These are phyloP conservation scores for Ciconia boyciana DNA, from an alignment of 2,113 vertebrate genomes.

Conservation along the genomic window DNA sequence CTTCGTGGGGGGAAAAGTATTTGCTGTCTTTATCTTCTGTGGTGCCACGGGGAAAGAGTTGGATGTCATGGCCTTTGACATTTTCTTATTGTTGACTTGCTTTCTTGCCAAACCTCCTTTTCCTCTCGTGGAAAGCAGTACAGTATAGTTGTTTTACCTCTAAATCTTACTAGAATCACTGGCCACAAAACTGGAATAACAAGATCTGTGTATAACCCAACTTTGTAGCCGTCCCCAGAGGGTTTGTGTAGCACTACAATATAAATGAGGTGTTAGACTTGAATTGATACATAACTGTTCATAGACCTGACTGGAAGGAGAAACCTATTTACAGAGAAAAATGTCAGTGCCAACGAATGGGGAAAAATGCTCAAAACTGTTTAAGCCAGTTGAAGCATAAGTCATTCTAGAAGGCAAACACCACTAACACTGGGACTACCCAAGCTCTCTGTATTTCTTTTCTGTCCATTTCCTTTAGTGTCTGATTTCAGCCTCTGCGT, in stretches of 20 bases:
- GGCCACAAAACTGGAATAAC: background rate
- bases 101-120: background rate
- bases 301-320: background rate
- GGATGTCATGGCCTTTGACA: background rate
- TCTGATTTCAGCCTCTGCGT: background rate
- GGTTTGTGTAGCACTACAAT: background rate
- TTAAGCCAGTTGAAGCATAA: background rate
- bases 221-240: fast-evolving
- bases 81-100: background rate
- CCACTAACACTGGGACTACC: background rate
- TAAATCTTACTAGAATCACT: background rate
- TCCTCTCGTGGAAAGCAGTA: too few species aligned
- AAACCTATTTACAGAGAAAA: background rate
- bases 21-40: background rate
- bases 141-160: background rate
- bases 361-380: fast-evolving
- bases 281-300: background rate
- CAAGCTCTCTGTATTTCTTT: background rate
- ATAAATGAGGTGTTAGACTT: background rate
- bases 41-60: background rate
- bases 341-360: background rate
- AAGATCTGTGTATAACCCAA: background rate
- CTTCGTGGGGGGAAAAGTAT: background rate
- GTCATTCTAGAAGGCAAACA: background rate
- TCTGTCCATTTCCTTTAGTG: background rate